Evolutionary conservation across 2,113 vertebrate genomes (phyloP).

Genomic region (Phaethon lepturus): DNA sequence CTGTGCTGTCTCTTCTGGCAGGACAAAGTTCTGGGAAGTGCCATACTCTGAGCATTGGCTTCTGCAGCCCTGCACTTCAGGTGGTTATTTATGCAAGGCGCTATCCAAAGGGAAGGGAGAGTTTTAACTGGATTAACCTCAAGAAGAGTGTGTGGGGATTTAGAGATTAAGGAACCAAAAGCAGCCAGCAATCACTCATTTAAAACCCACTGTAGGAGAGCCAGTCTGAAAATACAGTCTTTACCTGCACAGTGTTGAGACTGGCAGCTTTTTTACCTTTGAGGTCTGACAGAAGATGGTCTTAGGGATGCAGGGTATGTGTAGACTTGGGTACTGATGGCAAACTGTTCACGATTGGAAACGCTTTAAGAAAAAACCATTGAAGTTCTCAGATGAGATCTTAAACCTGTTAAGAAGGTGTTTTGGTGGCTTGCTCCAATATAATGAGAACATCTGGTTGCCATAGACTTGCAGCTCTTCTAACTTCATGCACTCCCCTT

Average conservation of each 20-base stretch:
- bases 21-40: neutral
- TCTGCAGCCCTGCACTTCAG: slow-evolving; percentile 2
- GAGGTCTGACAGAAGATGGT: neutral
- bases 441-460: slow-evolving; percentile 26
- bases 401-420: neutral
- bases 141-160: slow-evolving; percentile 59
- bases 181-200: slow-evolving; percentile 43
- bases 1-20: neutral
- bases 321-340: neutral
- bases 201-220: neutral
- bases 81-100: slow-evolving; percentile 14
- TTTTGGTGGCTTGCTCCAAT: neutral
- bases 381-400: neutral
- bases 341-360: neutral
- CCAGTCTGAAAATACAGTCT: neutral
- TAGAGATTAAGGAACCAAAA: slow-evolving; percentile 65
- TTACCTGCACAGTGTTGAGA: neutral
- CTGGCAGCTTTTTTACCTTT: neutral
- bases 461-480: neutral
- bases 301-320: neutral
- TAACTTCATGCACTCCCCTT: neutral
- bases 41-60: neutral
- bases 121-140: slow-evolving; percentile 73
- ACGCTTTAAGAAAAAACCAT: neutral
- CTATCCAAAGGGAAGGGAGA: slow-evolving; percentile 28